Evolutionary conservation across 2,888 invertebrate species (phyloP).

Genomic region (Andrena hattorfiana): DNA sequence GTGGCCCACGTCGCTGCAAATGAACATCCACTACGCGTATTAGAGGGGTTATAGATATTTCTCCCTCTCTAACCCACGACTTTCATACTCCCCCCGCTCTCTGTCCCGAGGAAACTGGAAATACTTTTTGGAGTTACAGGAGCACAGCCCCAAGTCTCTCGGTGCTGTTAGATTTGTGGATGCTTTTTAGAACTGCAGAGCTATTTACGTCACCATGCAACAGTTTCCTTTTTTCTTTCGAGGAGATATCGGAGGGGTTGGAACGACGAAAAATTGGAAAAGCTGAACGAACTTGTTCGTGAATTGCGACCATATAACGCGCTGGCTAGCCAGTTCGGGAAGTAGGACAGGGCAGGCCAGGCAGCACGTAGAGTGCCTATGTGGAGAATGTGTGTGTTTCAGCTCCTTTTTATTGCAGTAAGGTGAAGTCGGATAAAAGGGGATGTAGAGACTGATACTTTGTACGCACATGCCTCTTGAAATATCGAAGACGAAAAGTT

Average conservation of each 20-base stretch:
- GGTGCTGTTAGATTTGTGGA: constrained; percentile 10
- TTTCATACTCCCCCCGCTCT: too few relatives aligned
- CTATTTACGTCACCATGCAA: background rate
- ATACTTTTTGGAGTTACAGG: background rate
- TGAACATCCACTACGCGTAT: constrained; percentile 34
- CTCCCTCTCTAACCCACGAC: too few relatives aligned
- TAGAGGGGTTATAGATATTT: background rate
- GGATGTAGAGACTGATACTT: constrained; percentile 21
- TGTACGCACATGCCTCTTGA: constrained; percentile 17
- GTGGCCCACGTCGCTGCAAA: constrained; percentile 39
- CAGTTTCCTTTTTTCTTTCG: constrained; percentile 5
- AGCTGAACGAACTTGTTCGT: constrained; percentile 29
- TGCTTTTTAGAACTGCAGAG: background rate
- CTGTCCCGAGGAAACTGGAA: background rate
- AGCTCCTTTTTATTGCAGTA: constrained; percentile 34
- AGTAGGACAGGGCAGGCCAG: constrained; percentile 37
- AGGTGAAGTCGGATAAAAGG: constrained; percentile 26
- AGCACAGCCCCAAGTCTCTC: background rate
- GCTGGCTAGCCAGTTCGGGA: constrained; percentile 21
- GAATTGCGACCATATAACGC: constrained; percentile 40
- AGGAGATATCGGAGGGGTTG: constrained; percentile 1
- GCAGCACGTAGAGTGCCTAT: constrained; percentile 15
- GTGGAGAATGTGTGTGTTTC: constrained; percentile 16
- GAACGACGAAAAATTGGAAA: constrained; percentile 27
- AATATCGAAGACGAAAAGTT: constrained; percentile 34